phyloP scores from a whole-genome alignment of 1,140 invertebrate species.

The Teleogryllus occipitalis region DNA sequence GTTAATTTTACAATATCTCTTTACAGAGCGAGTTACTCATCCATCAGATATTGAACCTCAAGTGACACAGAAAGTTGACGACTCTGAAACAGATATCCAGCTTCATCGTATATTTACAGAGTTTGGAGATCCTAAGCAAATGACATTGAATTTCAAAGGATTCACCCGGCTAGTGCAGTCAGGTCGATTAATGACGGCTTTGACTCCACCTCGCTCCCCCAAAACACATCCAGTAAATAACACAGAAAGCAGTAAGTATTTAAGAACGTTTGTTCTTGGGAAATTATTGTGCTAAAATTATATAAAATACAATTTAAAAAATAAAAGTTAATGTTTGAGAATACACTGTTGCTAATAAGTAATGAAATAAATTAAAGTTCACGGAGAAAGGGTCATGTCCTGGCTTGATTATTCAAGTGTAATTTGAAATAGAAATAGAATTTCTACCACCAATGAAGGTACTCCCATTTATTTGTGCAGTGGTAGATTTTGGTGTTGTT shows the following conservation, averaged over 20 bases:
- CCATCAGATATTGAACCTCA: conserved; percentile 32
- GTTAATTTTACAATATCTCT: conserved; percentile 8
- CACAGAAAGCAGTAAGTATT: not conserved
- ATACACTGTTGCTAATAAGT: too few relatives aligned
- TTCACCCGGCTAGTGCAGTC: not conserved
- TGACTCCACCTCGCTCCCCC: not conserved
- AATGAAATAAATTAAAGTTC: too few relatives aligned
- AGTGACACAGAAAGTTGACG: conserved; percentile 30
- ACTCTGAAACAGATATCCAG: conserved; percentile 24
- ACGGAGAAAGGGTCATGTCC: too few relatives aligned
- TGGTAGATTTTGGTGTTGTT: too few relatives aligned
- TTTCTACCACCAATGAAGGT: too few relatives aligned
- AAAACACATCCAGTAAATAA: not conserved
- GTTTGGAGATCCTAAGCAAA: conserved; percentile 26
- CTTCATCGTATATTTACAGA: not conserved
- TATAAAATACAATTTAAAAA: too few relatives aligned
- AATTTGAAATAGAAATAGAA: too few relatives aligned
- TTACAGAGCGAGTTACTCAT: conserved; percentile 9
- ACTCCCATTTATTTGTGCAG: too few relatives aligned
- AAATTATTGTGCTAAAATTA: too few relatives aligned
- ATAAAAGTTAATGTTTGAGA: too few relatives aligned
- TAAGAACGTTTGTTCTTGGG: too few relatives aligned
- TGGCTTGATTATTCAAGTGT: too few relatives aligned
- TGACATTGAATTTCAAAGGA: conserved; percentile 26
- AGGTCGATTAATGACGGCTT: not conserved